Evolutionary conservation across 2,113 vertebrate genomes (phyloP).

Genomic region (Gobio gobio): DNA sequence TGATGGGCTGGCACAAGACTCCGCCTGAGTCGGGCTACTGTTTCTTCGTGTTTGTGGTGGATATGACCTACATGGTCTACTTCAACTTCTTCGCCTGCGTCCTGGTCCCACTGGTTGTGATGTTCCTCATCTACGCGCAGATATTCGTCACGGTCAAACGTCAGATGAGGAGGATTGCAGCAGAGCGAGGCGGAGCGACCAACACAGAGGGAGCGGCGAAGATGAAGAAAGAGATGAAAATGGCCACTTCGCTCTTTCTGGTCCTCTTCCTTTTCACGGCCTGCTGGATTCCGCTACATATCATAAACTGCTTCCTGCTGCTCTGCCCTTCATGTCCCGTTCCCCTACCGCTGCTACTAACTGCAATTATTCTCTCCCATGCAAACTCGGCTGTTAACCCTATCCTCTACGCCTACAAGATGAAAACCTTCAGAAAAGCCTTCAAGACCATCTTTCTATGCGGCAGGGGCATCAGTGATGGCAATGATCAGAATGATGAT

Average conservation of each 20-base stretch:
- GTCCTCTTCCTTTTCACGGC: conserved; percentile 76
- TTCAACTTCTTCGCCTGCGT: conserved; percentile 72
- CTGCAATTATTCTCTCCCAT: conserved; percentile 78
- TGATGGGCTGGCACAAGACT: conserved; percentile 75
- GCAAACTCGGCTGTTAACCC: conserved; percentile 79
- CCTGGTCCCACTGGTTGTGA: conserved; percentile 67
- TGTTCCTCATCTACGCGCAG: conserved; percentile 71
- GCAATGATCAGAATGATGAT: conserved; percentile 37
- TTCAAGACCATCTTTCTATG: conserved; percentile 76
- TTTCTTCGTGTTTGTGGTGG: conserved; percentile 69
- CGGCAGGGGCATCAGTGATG: conserved; percentile 47
- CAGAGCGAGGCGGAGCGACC: conserved; percentile 51
- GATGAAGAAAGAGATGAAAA: conserved; percentile 70
- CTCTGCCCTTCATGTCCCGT: conserved; percentile 70
- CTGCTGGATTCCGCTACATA: conserved; percentile 81
- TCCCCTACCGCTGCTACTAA: conserved; percentile 71
- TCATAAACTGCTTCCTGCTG: conserved; percentile 79
- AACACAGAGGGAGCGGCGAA: conserved; percentile 45
- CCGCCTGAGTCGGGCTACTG: conserved; percentile 63
- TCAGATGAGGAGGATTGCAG: conserved; percentile 61
- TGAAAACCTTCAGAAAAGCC: conserved; percentile 76
- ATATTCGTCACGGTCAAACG: conserved; percentile 67
- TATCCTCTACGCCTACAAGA: conserved; percentile 79
- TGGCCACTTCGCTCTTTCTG: conserved; percentile 72
- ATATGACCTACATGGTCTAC: conserved; percentile 76